Base-by-base conservation (phyloP, 2,797 vertebrate species). In the Setipinna tenuifilis region DNA sequence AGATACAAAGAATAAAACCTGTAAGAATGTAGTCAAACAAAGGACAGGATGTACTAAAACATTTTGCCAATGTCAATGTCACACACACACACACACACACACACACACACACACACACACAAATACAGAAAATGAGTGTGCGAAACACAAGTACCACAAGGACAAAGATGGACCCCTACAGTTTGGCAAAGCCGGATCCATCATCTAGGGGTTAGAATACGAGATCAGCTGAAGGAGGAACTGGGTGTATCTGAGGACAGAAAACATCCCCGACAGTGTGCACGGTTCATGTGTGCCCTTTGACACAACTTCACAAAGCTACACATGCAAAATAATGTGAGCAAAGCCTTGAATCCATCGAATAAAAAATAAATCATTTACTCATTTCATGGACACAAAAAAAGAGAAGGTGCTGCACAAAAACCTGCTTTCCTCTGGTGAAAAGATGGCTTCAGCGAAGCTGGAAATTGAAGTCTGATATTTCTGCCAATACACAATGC, bases 61-160 rank as follows among this genome's bases (percentile, higher is more conserved):
- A n/a, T 17, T 17, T 16, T 58, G 57, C 57, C 16, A 17, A 58
- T 58, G 2, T 14, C 14, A 14, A 10, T 54, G 9, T 54, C 88
- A 91, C 71, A 86, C 88, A 84, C 62, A 65, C 6, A 14, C 48
- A 83, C 21, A 28, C 14, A 2, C 54, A 17, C 57, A 58, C 16
- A 21, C 57, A 17, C 16, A 19, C 57, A 58, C 57, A 19, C 14
- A 58, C 48, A 50, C 48, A 50, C 48, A 50, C 48, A 50, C 48
- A 50, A 6, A 50, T 4, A 50, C 48, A 50, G 6, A 50, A 50
- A 50, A 6, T 12, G 12, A 50, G 48, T 12, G 57, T 16, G 57
- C 3, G 3, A 58, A 14, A 58, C 3, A 58, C 12, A 58, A 58
- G 57, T 12, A 50, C n/a, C 48, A 50, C 48, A 50, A 1, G 57